Base-by-base conservation (phyloP, 1,140 invertebrate genomes). In the Episyrphus balteatus region DNA sequence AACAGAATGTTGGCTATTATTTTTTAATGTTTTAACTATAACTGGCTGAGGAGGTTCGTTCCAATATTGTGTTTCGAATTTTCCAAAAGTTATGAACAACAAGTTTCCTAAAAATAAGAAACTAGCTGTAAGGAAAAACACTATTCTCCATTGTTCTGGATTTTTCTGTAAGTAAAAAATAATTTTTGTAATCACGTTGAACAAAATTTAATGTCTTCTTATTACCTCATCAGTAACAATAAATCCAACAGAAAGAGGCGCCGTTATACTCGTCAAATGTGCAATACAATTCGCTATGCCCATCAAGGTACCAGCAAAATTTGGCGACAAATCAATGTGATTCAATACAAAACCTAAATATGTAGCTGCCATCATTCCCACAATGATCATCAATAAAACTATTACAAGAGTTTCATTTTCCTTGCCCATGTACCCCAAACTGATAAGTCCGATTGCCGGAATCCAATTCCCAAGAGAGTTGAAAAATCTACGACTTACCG, bases 111-210 rank as follows among this genome's bases (percentile, higher is more conserved):
- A 53, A 21, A 82, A 71, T 50, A 86, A 86, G 8, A 89, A 70
- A 7, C 69, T 77, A 13, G 83, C 76, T 5, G 83, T 76, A 14
- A 87, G 72, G 58, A 81, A 83, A 64, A 90, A 91, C 0, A 89
- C 81, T 30, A 75, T 77, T 46, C 78, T 75, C 88, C 88, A 92
- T 55, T 78, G 73, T 0, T 55, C 43, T 1, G 74, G 67, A 54
- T 79, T 68, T 8, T 55, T 69, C 77, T 79, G 51, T 2, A 52
- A 42, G n/a, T 21, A 14, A 37, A 11, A 41, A 17, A 3, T 5
- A 15, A 9, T 2, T 13, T 21, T 2, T n/a, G n/a, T 8, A 26
- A 26, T 5, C 3, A 5, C 3, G 8, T 5, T 18, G 6, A 30
- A 26, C 10, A n/a, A n/a, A n/a, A n/a, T n/a, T 36, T 34, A 31